Percentiles rank a stretch among this genome's conserved stretches.
Evolutionary conservation across 2,113 vertebrate species (phyloP).

Genomic region (Phrynosoma platyrhinos): DNA sequence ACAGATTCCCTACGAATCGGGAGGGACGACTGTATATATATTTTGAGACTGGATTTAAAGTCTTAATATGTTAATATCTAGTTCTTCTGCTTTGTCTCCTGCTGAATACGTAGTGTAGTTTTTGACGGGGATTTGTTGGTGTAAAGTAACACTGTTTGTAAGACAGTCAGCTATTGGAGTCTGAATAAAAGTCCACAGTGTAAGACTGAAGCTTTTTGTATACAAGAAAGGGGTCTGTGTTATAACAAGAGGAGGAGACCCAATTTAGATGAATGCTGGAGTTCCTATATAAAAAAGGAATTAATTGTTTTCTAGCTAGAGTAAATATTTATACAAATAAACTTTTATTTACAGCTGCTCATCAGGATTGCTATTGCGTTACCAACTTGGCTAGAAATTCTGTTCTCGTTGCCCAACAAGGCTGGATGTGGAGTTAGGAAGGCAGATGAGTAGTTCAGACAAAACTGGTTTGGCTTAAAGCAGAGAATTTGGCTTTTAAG

Average conservation of each 20-base stretch:
- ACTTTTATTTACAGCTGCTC: slow-evolving; percentile 76
- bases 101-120: slow-evolving; percentile 48
- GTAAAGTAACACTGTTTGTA: slow-evolving; percentile 70
- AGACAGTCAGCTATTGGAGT: slow-evolving; percentile 70
- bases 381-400: slow-evolving; percentile 75
- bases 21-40: background rate
- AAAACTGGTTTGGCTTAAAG: slow-evolving; percentile 71
- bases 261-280: slow-evolving; percentile 73
- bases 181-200: slow-evolving; percentile 76
- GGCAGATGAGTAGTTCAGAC: slow-evolving; percentile 68
- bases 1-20: too few relatives aligned
- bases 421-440: slow-evolving; percentile 57
- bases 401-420: slow-evolving; percentile 71
- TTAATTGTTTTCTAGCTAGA: slow-evolving; percentile 67
- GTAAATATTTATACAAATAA: slow-evolving; percentile 77
- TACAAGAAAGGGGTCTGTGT: slow-evolving; percentile 73
- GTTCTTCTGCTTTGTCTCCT: slow-evolving; percentile 12
- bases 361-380: slow-evolving; percentile 73
- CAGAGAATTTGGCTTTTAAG: slow-evolving; percentile 55
- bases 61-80: background rate
- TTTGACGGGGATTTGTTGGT: slow-evolving; percentile 61
- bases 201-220: slow-evolving; percentile 76
- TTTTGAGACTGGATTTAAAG: background rate
- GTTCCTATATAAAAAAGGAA: slow-evolving; percentile 69
- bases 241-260: slow-evolving; percentile 74